These are phyloP conservation scores for Anas platyrhynchos DNA, from an alignment of 2,113 vertebrate species.

Conservation along the genomic window DNA sequence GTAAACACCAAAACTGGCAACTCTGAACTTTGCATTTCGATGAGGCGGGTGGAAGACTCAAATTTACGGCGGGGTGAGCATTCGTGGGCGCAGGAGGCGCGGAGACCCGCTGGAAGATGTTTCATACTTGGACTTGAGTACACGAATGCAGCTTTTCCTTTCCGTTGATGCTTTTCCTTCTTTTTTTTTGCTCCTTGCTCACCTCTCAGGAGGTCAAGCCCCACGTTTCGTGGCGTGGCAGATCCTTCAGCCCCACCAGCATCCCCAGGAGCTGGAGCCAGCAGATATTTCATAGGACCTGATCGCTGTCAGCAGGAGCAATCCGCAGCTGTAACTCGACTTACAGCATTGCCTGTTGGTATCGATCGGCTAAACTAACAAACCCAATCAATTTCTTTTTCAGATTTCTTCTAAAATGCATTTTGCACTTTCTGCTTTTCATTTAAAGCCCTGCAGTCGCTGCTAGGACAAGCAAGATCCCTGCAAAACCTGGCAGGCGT, in stretches of 20 bases:
- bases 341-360: background rate
- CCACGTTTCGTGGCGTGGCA: background rate
- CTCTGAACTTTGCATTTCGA: background rate
- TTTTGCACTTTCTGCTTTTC: background rate
- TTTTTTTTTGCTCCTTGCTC: background rate
- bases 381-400: background rate
- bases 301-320: background rate
- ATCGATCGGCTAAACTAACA: background rate
- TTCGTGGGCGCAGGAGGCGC: rapidly evolving
- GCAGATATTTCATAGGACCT: no score
- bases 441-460: background rate
- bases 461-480: background rate
- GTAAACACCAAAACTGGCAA: background rate
- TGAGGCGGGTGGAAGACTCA: background rate
- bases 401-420: background rate
- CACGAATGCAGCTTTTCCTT: background rate
- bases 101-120: background rate
- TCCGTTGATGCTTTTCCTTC: background rate
- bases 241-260: background rate
- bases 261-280: no score
- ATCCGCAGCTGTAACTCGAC: background rate
- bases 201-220: background rate
- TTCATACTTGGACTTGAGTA: background rate
- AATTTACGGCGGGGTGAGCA: background rate
- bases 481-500: background rate